Evolutionary conservation across 2,113 vertebrate species (phyloP), one percentile per base, ranked within the genome.

Genomic region (Platanista minor): DNA sequence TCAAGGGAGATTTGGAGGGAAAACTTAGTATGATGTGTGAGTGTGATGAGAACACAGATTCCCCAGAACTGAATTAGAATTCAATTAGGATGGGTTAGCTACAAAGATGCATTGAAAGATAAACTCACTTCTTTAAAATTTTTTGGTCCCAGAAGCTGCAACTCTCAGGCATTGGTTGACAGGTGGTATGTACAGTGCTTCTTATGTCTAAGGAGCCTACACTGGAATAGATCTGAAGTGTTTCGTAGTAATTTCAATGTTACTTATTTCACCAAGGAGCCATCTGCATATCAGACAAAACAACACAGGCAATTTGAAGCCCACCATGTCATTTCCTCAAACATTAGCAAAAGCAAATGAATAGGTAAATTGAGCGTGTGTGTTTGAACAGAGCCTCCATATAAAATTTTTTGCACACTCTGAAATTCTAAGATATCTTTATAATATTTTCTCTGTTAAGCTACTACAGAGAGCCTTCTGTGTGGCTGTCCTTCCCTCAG

Each of bases 391-490:
- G 43, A 83, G 21, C 4, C 25, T 75, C 46, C 33, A 49, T 33
- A 84, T 49, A 89, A 59, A 67, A 17, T 54, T 95, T 86, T 90
- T 41, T 57, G 33, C 23, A 61, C 9, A 49, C 14, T 33, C 27
- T 83, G 61, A 84, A 94, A 94, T 74, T 93, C 90, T 71, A 87
- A 90, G 46, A 69, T 33, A 46, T 57, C 46, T 90, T 78, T 66
- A 95, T 81, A 96, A 69, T 67, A 87, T 74, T 59, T 59, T 54
- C 46, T 82, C 87, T 95, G 72, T 81, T 87, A 21, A 11, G 8
- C 43, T 14, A 87, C 75, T 54, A 96, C 69, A 97, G 91, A 95
- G 43, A 61, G 59, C 21, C 39, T 86, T 96, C 54, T 96, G 54
- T 96, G 54, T 81, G 21, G 9, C 15, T 43, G 15, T 14, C 15